Conservation (phyloP, 2,797 vertebrate genomes). For the Cetoscarus ocellatus region DNA sequence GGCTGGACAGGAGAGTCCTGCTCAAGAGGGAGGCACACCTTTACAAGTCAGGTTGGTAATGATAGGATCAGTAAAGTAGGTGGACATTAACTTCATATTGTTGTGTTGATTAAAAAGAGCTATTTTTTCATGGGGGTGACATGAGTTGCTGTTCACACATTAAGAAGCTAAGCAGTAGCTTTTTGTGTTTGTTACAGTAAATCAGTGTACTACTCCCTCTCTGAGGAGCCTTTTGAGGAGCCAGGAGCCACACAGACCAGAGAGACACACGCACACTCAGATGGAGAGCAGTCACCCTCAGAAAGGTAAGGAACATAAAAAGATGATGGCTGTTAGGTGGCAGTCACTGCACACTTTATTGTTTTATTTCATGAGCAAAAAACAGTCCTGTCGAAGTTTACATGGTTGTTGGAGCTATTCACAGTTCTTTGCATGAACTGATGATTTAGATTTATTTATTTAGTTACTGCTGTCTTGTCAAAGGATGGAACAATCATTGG, state of each 20-base stretch:
- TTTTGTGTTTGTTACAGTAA: slow-evolving; percentile 76
- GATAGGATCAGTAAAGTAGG: not conserved
- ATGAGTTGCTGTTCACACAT: not conserved
- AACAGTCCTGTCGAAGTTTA: too few species aligned
- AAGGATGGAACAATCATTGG: too few species aligned
- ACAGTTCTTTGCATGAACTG: too few species aligned
- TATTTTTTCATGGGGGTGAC: too few species aligned
- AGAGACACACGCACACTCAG: slow-evolving; percentile 85
- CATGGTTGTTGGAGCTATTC: too few species aligned
- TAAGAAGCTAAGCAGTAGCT: not conserved
- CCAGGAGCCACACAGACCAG: slow-evolving; percentile 21
- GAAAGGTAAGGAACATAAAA: slow-evolving; percentile 70
- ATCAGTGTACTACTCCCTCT: slow-evolving; percentile 83
- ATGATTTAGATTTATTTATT: too few species aligned
- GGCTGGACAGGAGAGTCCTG: slow-evolving; percentile 54
- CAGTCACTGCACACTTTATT: not conserved
- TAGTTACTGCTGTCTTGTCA: too few species aligned
- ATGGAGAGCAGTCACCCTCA: slow-evolving; percentile 83
- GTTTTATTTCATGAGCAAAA: not conserved
- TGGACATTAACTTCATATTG: not conserved
- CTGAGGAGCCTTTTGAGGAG: slow-evolving; percentile 77
- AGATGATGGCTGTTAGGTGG: too few species aligned
- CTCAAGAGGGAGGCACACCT: slow-evolving; percentile 50
- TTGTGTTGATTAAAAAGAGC: not conserved
- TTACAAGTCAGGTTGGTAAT: slow-evolving; percentile 78